Base-by-base conservation (phyloP, 92 coral and sea anemone species). In the Epizoanthus scotinus region DNA sequence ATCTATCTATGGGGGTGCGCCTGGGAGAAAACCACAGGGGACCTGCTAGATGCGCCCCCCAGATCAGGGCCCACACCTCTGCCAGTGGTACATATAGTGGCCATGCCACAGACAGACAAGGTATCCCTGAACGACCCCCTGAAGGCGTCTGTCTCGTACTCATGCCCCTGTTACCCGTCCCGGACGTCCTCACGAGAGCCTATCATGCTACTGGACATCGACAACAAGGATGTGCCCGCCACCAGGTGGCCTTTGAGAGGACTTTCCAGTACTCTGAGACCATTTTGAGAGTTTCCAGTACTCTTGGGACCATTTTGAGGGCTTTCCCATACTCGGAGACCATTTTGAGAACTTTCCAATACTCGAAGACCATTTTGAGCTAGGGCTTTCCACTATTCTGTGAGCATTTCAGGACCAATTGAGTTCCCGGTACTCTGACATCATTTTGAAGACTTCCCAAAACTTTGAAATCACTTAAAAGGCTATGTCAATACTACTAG, bases 1-100 rank as follows among this genome's bases (percentile, higher is more conserved):
- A 86, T 96, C 69, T 93, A 93, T 68, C 94, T 96, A 67, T 96
- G 99, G 99, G 99, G 98, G 18, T 96, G 99, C 77, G 99, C 99
- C 0, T 96, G 99, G 99, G 99, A 96, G 88, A 96, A 96, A 78
- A 96, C 99, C 7, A 96, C 99, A 19, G 99, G 98, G n/a, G 99
- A 96, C 83, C 97, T 96, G 9, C 79, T 96, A 69, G 99, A 96
- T 58, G 98, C 99, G 24, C 96, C 99, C 27, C 99, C 98, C 5
- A 91, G 85, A 87, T 89, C 88, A 55, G 99, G 99, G 60, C 99
- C 99, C 52, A 95, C 98, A 77, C 98, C 98, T 28, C 85, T 95
- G 79, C 98, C 98, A 34, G 98, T 95, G 77, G 92, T 95, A 31
- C 98, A 95, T 67, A 89, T 95, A 34, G 89, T 91, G 65, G 97